Evolutionary conservation across 2,888 invertebrate genomes (phyloP).

Genomic region (Dione juno): DNA sequence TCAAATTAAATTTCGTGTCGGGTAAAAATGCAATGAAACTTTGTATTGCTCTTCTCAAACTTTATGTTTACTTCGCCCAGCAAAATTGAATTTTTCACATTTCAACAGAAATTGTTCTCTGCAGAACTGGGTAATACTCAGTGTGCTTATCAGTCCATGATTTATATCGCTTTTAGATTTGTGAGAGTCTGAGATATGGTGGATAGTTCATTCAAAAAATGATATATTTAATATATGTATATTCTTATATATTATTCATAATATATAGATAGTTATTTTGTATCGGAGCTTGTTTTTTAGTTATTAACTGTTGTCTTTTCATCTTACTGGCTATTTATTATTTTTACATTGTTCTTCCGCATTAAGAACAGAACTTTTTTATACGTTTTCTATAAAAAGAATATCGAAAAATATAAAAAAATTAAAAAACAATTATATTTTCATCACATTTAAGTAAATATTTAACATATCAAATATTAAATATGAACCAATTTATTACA

Average conservation of each 20-base stretch:
- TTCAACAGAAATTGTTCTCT: slow-evolving; percentile 27
- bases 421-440: too few relatives aligned
- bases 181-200: not conserved
- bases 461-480: not conserved
- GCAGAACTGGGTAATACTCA: slow-evolving; percentile 14
- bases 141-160: slow-evolving; percentile 9
- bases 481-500: slow-evolving; percentile 78
- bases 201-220: not conserved
- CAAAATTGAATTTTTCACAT: slow-evolving; percentile 32
- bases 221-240: not conserved
- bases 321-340: too few relatives aligned
- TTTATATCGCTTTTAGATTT: slow-evolving; percentile 21
- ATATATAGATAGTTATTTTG: not conserved
- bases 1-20: slow-evolving; percentile 17
- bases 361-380: too few relatives aligned
- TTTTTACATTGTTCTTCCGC: too few relatives aligned
- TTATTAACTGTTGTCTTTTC: too few relatives aligned
- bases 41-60: slow-evolving; percentile 25
- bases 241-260: not conserved
- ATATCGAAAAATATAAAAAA: too few relatives aligned
- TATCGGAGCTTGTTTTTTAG: not conserved
- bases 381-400: too few relatives aligned
- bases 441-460: too few relatives aligned
- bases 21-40: slow-evolving; percentile 28
- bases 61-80: slow-evolving; percentile 33